Evolutionary conservation across 2,888 invertebrate species (phyloP).

Genomic region (Melanostoma scalare): DNA sequence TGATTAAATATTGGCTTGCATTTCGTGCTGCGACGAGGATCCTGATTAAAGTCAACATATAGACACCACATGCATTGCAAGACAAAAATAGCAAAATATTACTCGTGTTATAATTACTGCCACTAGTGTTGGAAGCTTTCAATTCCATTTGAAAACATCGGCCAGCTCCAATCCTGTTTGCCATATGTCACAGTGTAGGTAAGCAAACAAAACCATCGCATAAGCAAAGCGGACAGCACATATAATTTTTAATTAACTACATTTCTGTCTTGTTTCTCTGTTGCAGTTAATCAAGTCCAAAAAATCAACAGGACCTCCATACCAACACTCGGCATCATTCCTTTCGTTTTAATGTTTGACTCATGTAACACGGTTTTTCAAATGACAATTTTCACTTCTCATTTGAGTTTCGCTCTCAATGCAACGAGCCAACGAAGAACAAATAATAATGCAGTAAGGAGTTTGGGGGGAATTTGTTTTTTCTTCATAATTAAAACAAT

Average conservation of each 20-base stretch:
- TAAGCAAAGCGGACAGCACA: conserved; percentile 7
- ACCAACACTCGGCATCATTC: conserved; percentile 30
- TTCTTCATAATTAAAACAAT: conserved; percentile 61
- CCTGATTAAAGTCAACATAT: too few relatives aligned
- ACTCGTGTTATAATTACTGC: too few relatives aligned
- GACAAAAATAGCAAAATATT: too few relatives aligned
- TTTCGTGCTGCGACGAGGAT: too few relatives aligned
- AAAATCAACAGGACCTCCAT: conserved; percentile 50
- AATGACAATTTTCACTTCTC: conserved; percentile 45
- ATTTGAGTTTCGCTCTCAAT: conserved; percentile 19
- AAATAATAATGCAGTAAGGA: conserved; percentile 21
- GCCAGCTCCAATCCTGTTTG: too few relatives aligned
- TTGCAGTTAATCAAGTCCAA: conserved; percentile 52
- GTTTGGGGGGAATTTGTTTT: neutral
- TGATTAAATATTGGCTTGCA: too few relatives aligned
- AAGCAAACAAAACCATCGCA: conserved; percentile 19
- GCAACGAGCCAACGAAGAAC: conserved; percentile 6
- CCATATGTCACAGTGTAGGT: conserved; percentile 18
- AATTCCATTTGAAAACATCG: too few relatives aligned
- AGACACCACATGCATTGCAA: too few relatives aligned
- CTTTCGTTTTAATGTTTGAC: conserved; percentile 47
- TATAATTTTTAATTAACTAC: conserved; percentile 45
- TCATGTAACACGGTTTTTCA: conserved; percentile 41
- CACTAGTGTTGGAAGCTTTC: too few relatives aligned
- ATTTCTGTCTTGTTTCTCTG: neutral